A percentile compares a stretch with the other conserved stretches of the same genome.
phyloP scores from a whole-genome alignment of 2,113 vertebrate species.

The Cranoglanis bouderius region DNA sequence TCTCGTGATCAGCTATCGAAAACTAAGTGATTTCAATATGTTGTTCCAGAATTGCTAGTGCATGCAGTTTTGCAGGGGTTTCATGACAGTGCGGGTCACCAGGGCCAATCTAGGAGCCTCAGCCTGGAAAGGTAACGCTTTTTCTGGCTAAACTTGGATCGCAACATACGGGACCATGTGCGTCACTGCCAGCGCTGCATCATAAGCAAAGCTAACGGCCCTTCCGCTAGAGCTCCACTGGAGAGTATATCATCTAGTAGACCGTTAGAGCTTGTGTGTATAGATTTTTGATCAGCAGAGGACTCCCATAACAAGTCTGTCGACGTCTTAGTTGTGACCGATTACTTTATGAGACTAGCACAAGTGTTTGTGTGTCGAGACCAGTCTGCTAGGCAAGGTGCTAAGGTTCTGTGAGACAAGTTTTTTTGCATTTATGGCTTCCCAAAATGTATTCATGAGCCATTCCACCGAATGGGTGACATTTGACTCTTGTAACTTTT shows the following conservation, averaged over 20 bases:
- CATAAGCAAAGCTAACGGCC: no score
- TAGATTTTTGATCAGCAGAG: slow-evolving; percentile 5
- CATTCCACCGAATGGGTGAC: no score
- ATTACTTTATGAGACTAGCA: not conserved
- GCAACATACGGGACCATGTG: no score
- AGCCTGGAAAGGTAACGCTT: no score
- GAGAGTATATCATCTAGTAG: no score
- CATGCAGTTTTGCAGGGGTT: not conserved
- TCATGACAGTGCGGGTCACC: not conserved
- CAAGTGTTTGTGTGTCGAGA: not conserved
- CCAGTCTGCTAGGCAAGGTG: not conserved
- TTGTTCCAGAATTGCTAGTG: slow-evolving; percentile 1
- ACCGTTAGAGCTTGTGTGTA: not conserved
- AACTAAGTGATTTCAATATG: not conserved
- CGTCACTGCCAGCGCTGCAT: no score
- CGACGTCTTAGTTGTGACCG: not conserved
- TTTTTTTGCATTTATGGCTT: not conserved
- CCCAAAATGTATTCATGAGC: no score
- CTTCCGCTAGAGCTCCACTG: no score
- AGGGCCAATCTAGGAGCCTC: no score
- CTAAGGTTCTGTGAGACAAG: not conserved
- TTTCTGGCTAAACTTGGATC: no score
- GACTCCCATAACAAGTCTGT: not conserved
- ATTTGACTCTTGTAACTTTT: no score
- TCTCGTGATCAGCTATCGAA: not conserved